Evolutionary conservation across 2,113 vertebrate genomes (phyloP).

Genomic region (Spea bombifrons): DNA sequence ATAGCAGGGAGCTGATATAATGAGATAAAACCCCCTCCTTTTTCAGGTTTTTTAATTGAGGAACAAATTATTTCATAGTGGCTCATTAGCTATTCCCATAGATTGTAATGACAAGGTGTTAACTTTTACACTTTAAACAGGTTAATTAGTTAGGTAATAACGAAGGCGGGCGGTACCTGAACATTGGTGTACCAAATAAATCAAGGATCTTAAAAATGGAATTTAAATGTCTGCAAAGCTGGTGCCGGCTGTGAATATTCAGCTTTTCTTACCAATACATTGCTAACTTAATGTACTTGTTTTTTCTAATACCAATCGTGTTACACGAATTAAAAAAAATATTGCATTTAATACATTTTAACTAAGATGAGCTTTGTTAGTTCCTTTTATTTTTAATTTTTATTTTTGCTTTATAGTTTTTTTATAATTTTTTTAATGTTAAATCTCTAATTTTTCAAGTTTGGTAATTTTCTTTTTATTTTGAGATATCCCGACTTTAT

Average conservation of each 20-base stretch:
- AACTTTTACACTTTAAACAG: slow-evolving; percentile 78
- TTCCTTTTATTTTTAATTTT: too few species aligned
- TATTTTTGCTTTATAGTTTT: too few species aligned
- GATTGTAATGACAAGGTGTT: slow-evolving; percentile 71
- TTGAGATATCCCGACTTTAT: too few species aligned
- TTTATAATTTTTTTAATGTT: too few species aligned
- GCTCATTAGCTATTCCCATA: slow-evolving; percentile 70
- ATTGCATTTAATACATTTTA: too few species aligned
- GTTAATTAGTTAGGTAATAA: slow-evolving; percentile 80
- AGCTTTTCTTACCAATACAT: slow-evolving; percentile 56
- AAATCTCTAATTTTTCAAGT: too few species aligned
- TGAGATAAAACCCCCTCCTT: slow-evolving; percentile 63
- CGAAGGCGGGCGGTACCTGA: slow-evolving; percentile 74
- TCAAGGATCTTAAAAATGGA: slow-evolving; percentile 63
- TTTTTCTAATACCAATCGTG: slow-evolving; percentile 6
- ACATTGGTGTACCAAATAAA: slow-evolving; percentile 62
- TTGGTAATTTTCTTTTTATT: too few species aligned
- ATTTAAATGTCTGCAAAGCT: slow-evolving; percentile 64
- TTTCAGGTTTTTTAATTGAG: slow-evolving; percentile 67
- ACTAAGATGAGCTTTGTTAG: too few species aligned
- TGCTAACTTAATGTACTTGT: slow-evolving; percentile 52
- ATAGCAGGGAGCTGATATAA: slow-evolving; percentile 71
- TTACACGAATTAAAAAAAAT: background rate
- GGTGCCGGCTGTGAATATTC: slow-evolving; percentile 57
- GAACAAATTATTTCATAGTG: slow-evolving; percentile 72